Evolutionary conservation across 37 sponge, comb jelly and placozoan genomes (phyloP).

Genomic region (Agelas oroides): DNA sequence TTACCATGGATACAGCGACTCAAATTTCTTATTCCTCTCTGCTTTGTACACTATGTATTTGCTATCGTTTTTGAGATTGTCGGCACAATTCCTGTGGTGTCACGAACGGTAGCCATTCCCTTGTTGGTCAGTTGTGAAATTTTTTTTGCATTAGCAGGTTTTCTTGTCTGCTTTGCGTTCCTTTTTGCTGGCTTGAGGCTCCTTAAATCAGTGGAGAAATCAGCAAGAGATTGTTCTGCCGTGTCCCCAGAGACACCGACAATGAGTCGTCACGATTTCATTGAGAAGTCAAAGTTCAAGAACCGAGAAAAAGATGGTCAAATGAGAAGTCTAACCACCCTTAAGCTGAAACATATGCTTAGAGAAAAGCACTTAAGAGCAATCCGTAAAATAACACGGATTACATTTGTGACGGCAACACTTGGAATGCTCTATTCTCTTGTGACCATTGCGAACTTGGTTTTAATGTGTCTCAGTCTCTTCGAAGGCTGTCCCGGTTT

Average conservation of each 20-base stretch:
- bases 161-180: slow-evolving; percentile 58
- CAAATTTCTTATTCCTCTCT: slow-evolving; percentile 55
- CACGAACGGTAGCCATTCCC: not conserved
- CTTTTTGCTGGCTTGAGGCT: slow-evolving; percentile 47
- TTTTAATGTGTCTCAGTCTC: not conserved
- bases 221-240: slow-evolving; percentile 23
- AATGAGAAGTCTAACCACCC: not conserved
- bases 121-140: slow-evolving; percentile 53
- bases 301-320: not conserved
- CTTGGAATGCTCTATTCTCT: slow-evolving; percentile 63
- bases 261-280: slow-evolving; percentile 19
- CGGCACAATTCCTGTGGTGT: slow-evolving; percentile 5
- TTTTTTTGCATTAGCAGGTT: slow-evolving; percentile 59
- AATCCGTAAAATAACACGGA: slow-evolving; percentile 44
- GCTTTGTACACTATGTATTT: slow-evolving; percentile 55
- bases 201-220: slow-evolving; percentile 30
- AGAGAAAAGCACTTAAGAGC: slow-evolving; percentile 41
- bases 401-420: slow-evolving; percentile 48
- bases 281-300: slow-evolving; percentile 30
- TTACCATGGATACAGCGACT: slow-evolving; percentile 37
- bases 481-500: slow-evolving; percentile 31
- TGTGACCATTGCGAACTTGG: slow-evolving; percentile 33
- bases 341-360: slow-evolving; percentile 28
- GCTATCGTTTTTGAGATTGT: slow-evolving; percentile 64
- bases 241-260: slow-evolving; percentile 24